phyloP scores from a whole-genome alignment of 2,888 invertebrate species.

The Micropterix aruncella region DNA sequence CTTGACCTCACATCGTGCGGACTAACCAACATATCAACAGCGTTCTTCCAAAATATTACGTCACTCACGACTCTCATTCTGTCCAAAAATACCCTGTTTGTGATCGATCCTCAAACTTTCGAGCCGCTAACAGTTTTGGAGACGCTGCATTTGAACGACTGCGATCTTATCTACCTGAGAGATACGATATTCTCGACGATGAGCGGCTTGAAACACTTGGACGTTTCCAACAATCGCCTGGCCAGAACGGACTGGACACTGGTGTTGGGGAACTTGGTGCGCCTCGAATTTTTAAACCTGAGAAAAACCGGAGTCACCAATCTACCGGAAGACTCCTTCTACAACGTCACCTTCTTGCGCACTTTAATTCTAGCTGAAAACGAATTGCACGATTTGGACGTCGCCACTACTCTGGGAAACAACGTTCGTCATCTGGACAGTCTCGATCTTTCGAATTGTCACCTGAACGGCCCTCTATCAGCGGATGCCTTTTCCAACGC shows the following conservation, averaged over 20 bases:
- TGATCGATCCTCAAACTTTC: slow-evolving; percentile 42
- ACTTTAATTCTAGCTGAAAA: slow-evolving; percentile 50
- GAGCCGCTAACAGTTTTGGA: slow-evolving; percentile 50
- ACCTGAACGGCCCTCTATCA: slow-evolving; percentile 48
- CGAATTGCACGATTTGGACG: slow-evolving; percentile 47
- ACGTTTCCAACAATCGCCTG: slow-evolving; percentile 45
- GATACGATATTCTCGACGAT: slow-evolving; percentile 41
- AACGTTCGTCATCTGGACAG: slow-evolving; percentile 49
- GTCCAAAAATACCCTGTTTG: slow-evolving; percentile 48
- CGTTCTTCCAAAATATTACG: slow-evolving; percentile 53
- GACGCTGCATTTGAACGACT: slow-evolving; percentile 48
- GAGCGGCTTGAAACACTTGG: slow-evolving; percentile 46
- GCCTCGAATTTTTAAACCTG: slow-evolving; percentile 49
- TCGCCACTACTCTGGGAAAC: slow-evolving; percentile 46
- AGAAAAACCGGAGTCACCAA: slow-evolving; percentile 43
- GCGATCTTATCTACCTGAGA: slow-evolving; percentile 43
- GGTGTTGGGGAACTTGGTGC: slow-evolving; percentile 41
- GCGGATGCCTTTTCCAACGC: slow-evolving; percentile 56
- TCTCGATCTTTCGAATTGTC: slow-evolving; percentile 54
- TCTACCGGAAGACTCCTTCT: slow-evolving; percentile 49
- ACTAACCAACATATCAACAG: slow-evolving; percentile 38
- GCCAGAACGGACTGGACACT: slow-evolving; percentile 43
- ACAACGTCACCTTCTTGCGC: slow-evolving; percentile 47
- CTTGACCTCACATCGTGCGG: slow-evolving; percentile 54
- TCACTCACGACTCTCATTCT: slow-evolving; percentile 53